Conservation (phyloP, 2,888 invertebrate species). For the Apoda limacodes region DNA sequence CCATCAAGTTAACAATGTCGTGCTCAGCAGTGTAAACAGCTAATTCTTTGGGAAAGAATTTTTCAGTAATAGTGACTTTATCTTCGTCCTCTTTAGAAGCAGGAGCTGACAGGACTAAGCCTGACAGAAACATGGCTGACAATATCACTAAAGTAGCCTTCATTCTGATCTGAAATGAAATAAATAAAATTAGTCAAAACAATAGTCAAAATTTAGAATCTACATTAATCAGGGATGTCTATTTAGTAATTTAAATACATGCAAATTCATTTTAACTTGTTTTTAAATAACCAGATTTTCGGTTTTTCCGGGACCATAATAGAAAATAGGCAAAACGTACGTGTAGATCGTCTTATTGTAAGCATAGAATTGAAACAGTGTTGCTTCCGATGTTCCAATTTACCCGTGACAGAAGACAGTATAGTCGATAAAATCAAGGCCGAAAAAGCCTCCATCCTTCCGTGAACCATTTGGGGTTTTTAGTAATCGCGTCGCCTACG, state of each 20-base stretch:
- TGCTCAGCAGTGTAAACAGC: constrained; percentile 25
- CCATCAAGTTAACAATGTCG: constrained; percentile 28
- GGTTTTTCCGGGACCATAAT: constrained; percentile 15
- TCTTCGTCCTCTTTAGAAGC: constrained; percentile 19
- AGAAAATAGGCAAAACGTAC: too few relatives aligned
- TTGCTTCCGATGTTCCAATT: constrained; percentile 34
- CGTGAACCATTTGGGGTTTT: too few relatives aligned
- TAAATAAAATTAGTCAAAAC: background rate
- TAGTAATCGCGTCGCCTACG: too few relatives aligned
- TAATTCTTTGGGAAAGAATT: constrained; percentile 25
- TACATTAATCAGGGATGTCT: too few relatives aligned
- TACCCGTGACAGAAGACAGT: too few relatives aligned
- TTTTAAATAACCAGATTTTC: constrained; percentile 1
- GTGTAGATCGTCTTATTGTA: constrained; percentile 46
- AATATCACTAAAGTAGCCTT: constrained; percentile 12
- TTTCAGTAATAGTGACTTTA: constrained; percentile 18
- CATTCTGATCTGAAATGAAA: constrained; percentile 9
- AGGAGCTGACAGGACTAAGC: constrained; percentile 24
- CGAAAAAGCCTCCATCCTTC: too few relatives aligned
- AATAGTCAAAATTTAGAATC: too few relatives aligned
- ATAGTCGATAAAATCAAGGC: too few relatives aligned
- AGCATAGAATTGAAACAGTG: constrained; percentile 37
- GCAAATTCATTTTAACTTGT: background rate
- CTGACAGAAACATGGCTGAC: constrained; percentile 22
- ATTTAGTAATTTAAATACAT: too few relatives aligned